phyloP scores from a whole-genome alignment of 2,113 vertebrate genomes.

The Tor tambroides region DNA sequence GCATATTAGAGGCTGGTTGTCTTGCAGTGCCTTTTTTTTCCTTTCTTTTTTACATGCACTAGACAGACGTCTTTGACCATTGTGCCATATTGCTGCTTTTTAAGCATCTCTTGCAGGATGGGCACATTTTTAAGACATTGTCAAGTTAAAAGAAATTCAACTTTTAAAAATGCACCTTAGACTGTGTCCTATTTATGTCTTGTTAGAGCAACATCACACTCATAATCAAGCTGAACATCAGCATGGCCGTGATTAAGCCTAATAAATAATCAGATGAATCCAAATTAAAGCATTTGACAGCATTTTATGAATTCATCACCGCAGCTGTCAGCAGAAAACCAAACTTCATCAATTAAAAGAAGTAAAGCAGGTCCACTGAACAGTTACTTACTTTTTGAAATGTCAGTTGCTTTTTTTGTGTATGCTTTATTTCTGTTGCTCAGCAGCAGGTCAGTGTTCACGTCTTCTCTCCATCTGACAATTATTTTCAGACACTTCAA shows the following conservation, averaged over 20 bases:
- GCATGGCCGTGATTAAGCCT: background rate
- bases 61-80: background rate
- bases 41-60: background rate
- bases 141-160: background rate
- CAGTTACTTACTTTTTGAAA: background rate
- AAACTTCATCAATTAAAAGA: background rate
- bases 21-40: no score
- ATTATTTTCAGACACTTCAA: background rate
- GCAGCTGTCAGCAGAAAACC: background rate
- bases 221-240: background rate
- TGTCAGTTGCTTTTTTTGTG: background rate
- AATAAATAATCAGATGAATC: background rate
- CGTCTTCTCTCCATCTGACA: constrained; percentile 1
- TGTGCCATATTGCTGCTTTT: no score
- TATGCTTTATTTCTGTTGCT: constrained; percentile 1
- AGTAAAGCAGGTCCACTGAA: background rate
- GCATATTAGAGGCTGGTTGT: no score
- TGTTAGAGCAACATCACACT: background rate
- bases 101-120: background rate
- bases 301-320: background rate
- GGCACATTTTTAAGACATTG: background rate
- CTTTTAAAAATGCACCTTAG: background rate
- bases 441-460: constrained; percentile 5
- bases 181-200: background rate
- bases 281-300: background rate